Conservation (phyloP, 2,888 invertebrate genomes). For the Tipula vernalis region DNA sequence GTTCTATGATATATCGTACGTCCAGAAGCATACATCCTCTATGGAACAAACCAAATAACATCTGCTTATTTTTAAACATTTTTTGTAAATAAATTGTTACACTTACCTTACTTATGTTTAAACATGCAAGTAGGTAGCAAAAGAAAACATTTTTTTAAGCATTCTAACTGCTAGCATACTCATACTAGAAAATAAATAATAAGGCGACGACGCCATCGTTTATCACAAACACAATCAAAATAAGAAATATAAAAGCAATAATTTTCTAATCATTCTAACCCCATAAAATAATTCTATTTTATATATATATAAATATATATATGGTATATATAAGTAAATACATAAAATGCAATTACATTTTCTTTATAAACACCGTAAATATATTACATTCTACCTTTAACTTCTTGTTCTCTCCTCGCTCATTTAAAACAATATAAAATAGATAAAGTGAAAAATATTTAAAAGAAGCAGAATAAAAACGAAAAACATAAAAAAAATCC, state of each 20-base stretch:
- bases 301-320: no score
- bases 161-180: not conserved
- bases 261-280: conserved; percentile 4
- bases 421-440: not conserved
- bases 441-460: not conserved
- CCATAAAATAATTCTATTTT: not conserved
- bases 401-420: not conserved
- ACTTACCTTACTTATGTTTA: not conserved
- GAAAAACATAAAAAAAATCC: not conserved
- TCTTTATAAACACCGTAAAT: not conserved
- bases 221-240: not conserved
- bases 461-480: not conserved
- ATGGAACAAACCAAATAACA: not conserved
- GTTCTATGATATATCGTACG: no score
- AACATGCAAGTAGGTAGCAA: not conserved
- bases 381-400: not conserved
- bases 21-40: no score
- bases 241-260: not conserved
- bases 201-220: not conserved
- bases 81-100: not conserved
- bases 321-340: not conserved
- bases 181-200: not conserved
- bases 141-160: not conserved
- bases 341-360: not conserved
- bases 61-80: not conserved